These are phyloP conservation scores for Physocephala rufipes DNA, from an alignment of 2,888 invertebrate species.

Conservation along the genomic window DNA sequence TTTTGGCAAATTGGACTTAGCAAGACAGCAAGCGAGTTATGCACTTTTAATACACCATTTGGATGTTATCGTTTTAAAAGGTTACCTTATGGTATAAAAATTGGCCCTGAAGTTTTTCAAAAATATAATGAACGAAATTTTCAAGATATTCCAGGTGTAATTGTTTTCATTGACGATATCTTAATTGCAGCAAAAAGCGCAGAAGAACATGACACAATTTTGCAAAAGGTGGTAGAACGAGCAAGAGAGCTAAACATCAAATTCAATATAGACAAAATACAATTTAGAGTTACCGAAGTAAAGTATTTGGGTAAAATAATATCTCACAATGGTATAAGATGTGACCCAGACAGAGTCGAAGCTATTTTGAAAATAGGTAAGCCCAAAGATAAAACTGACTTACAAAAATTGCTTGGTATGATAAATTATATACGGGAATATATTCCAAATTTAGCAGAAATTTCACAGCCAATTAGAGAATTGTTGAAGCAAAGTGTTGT, in stretches of 20 bases:
- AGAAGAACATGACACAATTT: conserved; percentile 14
- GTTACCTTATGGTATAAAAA: conserved; percentile 38
- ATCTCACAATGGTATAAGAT: conserved; percentile 32
- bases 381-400: conserved; percentile 36
- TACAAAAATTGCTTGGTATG: conserved; percentile 36
- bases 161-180: conserved; percentile 16
- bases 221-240: conserved; percentile 11
- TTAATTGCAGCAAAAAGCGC: conserved; percentile 3
- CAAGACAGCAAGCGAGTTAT: not conserved
- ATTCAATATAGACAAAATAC: conserved; percentile 28
- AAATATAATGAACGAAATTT: conserved; percentile 36
- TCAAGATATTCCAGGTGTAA: conserved; percentile 25
- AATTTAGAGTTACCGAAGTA: conserved; percentile 22
- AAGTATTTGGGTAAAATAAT: conserved; percentile 35
- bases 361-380: conserved; percentile 34
- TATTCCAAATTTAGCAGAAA: conserved; percentile 43
- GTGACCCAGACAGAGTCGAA: conserved; percentile 32
- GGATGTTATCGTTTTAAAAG: conserved; percentile 36
- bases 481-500: conserved; percentile 41
- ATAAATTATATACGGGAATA: conserved; percentile 42
- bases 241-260: conserved; percentile 24
- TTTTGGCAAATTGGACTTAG: conserved; percentile 5
- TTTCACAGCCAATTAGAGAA: conserved; percentile 39
- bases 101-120: conserved; percentile 38
- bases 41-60: conserved; percentile 39